Percentiles rank a stretch among this genome's conserved stretches.
phyloP scores from a whole-genome alignment of 2,113 vertebrate genomes.

The Ranitomeya variabilis region DNA sequence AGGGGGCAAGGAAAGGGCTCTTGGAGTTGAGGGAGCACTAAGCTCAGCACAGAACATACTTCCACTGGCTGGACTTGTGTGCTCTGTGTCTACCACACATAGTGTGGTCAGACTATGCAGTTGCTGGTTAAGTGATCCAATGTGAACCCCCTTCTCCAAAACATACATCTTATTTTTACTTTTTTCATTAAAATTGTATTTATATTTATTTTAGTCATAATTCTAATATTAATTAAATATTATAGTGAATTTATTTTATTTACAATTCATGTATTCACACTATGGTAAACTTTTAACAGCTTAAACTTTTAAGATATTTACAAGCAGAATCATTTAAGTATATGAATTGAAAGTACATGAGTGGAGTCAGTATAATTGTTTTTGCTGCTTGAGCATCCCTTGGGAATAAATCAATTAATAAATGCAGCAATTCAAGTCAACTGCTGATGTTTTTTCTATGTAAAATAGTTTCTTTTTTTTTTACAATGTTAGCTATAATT shows the following conservation, averaged over 20 bases:
- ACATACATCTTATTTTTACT: not conserved
- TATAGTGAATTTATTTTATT: not conserved
- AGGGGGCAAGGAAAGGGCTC: too few species aligned
- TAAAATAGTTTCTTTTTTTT: conserved; percentile 18
- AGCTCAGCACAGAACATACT: too few species aligned
- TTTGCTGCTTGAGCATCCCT: conserved; percentile 4
- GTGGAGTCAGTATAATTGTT: conserved; percentile 22
- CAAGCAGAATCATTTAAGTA: conserved; percentile 4
- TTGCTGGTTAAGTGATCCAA: too few species aligned
- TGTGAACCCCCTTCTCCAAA: too few species aligned
- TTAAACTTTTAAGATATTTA: conserved; percentile 16
- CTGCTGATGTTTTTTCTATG: conserved; percentile 20
- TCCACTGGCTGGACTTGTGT: too few species aligned
- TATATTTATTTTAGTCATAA: not conserved
- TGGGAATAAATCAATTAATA: conserved; percentile 40
- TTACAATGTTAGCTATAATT: conserved; percentile 28
- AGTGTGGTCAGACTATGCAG: too few species aligned
- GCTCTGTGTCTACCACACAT: too few species aligned
- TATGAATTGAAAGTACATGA: not conserved
- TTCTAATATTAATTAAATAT: not conserved
- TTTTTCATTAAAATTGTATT: not conserved
- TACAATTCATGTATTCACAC: not conserved
- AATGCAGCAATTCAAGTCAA: conserved; percentile 11
- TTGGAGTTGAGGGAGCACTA: too few species aligned
- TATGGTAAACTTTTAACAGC: not conserved